Evolutionary conservation across 2,888 invertebrate genomes (phyloP), one percentile per base, ranked within the genome.

Genomic region (Lochmaea capreae): DNA sequence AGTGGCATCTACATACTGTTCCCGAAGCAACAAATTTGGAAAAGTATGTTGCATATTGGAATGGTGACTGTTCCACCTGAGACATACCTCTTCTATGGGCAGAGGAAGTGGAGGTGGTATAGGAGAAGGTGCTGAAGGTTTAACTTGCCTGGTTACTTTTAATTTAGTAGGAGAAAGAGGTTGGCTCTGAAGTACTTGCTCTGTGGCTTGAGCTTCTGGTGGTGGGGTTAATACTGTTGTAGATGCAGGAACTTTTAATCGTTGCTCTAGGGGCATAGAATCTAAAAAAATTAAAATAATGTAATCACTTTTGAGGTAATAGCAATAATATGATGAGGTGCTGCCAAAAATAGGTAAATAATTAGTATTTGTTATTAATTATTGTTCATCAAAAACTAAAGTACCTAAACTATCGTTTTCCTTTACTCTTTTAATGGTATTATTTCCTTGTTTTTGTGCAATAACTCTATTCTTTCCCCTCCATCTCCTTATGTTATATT

Each of bases 31-130:
- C 42, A 90, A 83, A 74, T 83, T 86, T 2, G 89, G 89, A 79
- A 90, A 89, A 3, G 88, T 86, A n/a, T 85, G 85, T 78, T 89
- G 89, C 87, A 90, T 88, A 78, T 90, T 90, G 43, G 86, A 85
- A 77, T 89, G 89, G 80, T 90, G 89, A 74, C 89, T 89, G 83
- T 90, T 90, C 90, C 90, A 90, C 71, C 89, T 86, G 39, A 90
- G 84, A 80, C 88, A 88, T 46, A 88, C 86, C 74, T 88, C 87
- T 42, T 86, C 85, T 8, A 78, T 76, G 26, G 77, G 72, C 12
- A 76, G 72, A n/a, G 78, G 67, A 1, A 71, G 73, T 8, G 72
- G 72, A 1, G 72, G 71, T n/a, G 76, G 77, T 26, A 65, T 66
- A 6, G 78, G 72, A 22, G 76, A 61, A 14, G 58, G 46, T 16